Base-by-base conservation (phyloP, 2,113 vertebrate genomes). In the Trogon surrucura region DNA sequence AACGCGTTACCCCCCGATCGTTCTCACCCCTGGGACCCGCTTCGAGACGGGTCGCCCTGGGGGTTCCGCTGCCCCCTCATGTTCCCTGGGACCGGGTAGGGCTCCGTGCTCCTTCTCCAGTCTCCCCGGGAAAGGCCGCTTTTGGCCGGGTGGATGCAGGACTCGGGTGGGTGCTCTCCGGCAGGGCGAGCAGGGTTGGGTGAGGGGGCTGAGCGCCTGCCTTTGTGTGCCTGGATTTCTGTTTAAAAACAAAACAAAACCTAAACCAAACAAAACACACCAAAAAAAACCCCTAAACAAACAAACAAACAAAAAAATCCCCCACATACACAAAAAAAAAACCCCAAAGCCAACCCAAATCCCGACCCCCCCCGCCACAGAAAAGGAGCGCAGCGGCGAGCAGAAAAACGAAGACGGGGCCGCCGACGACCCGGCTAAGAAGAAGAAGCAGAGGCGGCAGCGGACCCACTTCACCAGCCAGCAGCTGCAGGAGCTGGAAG, bases 391-490 rank as follows among this genome's bases (percentile, higher is more conserved):
- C 66, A 98, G 97, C 56, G 97, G 97, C 1, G 98, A 98, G 22
- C 98, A 98, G 80, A 98, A 99, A 74, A 97, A 98, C 62, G 99
- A 99, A 88, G 99, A 99, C 48, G 98, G 98, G 4, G 98, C 97
- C 66, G 91, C 96, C 1, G 99, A 99, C 16, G 99, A 99, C 67
- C 98, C 99, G 4, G 96, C 98, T 10, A 99, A 99, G 95, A 99
- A 99, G 96, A 99, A 99, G 97, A 99, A 99, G 93, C 99, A 99
- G 97, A 93, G 99, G 77, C 98, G 99, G 93, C 99, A 99, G 96
- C 97, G 99, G 83, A 99, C 99, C 34, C 99, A 99, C 95, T 99
- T 99, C 98, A 99, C 99, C 77, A 99, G 99, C 97, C 99, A 99
- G 96, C 99, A 99, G 98, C 97, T 99, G 86, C 99, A 99, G 96